These are phyloP conservation scores for Chitala chitala DNA, from an alignment of 2,113 vertebrate genomes.

Conservation along the genomic window DNA sequence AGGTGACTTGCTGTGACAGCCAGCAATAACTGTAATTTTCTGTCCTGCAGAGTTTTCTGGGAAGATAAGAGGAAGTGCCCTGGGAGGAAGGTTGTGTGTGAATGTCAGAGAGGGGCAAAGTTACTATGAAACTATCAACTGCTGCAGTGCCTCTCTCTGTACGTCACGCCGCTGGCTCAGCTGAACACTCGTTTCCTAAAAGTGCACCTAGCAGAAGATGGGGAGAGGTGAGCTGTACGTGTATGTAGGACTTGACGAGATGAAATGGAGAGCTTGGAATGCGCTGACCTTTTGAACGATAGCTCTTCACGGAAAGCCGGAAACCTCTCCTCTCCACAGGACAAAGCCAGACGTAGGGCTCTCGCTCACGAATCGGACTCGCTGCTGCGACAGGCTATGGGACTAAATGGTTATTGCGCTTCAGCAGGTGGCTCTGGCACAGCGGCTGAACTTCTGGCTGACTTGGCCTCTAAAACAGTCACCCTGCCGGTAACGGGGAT, in stretches of 20 bases:
- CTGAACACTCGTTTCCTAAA: conserved; percentile 28
- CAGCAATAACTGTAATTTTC: not conserved
- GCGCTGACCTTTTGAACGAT: conserved; percentile 53
- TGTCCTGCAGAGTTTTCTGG: not conserved
- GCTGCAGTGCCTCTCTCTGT: conserved; percentile 31
- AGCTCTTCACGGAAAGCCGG: conserved; percentile 39
- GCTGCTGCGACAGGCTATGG: conserved; percentile 50
- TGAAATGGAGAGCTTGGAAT: conserved; percentile 69
- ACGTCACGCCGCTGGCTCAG: conserved; percentile 39
- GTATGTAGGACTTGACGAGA: conserved; percentile 52
- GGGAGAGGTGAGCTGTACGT: conserved; percentile 64
- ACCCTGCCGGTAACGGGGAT: conserved; percentile 42
- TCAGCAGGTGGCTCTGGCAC: conserved; percentile 43
- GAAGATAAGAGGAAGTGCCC: not conserved
- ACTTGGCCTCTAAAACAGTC: conserved; percentile 51
- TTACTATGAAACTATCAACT: conserved; percentile 50
- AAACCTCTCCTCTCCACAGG: conserved; percentile 26
- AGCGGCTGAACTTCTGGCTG: conserved; percentile 50
- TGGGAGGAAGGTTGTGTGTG: not conserved
- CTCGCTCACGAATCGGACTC: conserved; percentile 6
- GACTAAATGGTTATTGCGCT: conserved; percentile 49
- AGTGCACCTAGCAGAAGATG: conserved; percentile 55
- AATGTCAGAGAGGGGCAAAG: conserved; percentile 11
- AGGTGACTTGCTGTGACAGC: not conserved
- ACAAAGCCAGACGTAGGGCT: conserved; percentile 35